Evolutionary conservation across 2,888 invertebrate genomes (phyloP).

Genomic region (Archips crataeganus): DNA sequence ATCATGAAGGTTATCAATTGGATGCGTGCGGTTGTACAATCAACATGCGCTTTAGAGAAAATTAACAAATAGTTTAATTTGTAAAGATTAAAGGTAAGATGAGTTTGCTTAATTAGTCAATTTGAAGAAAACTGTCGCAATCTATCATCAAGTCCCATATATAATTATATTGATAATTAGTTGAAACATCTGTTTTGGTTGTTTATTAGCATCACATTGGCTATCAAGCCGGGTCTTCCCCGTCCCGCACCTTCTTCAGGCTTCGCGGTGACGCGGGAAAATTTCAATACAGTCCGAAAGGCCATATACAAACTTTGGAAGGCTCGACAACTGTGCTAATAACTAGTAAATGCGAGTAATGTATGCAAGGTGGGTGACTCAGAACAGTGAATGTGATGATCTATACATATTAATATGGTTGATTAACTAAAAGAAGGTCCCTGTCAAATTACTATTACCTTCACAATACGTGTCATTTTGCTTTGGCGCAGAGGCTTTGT

Average conservation of each 20-base stretch:
- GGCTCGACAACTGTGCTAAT: slow-evolving; percentile 33
- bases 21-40: neutral
- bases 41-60: neutral
- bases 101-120: neutral
- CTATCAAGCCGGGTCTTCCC: slow-evolving; percentile 1
- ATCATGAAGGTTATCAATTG: neutral
- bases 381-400: neutral
- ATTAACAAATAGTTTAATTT: neutral
- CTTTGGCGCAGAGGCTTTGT: neutral
- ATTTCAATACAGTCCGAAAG: slow-evolving; percentile 9
- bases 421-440: neutral
- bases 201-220: neutral
- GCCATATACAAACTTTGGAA: slow-evolving; percentile 7
- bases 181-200: neutral
- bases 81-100: too few species aligned
- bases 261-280: neutral
- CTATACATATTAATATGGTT: neutral
- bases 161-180: slow-evolving; percentile 3
- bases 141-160: neutral
- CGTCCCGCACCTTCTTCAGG: neutral
- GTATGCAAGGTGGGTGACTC: slow-evolving; percentile 27
- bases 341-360: slow-evolving; percentile 26
- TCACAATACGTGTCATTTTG: neutral
- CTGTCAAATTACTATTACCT: neutral
- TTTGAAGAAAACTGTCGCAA: neutral